Conservation (phyloP, 2,888 invertebrate species). For the Drosophila monieri region DNA sequence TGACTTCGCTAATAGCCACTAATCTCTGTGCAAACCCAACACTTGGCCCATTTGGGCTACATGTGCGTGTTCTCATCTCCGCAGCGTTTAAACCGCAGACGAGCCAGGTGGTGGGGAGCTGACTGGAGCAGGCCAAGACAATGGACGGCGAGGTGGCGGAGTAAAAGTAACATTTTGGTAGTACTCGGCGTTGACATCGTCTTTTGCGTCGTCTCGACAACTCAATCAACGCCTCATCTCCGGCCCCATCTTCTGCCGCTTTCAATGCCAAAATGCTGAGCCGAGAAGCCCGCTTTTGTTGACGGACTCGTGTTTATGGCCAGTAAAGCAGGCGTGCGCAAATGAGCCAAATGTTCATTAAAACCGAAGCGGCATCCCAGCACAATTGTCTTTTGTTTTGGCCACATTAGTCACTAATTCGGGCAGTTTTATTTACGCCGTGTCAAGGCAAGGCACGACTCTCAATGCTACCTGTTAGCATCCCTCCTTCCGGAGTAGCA, state of each 20-base stretch:
- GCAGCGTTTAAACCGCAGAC: slow-evolving; percentile 56
- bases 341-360: slow-evolving; percentile 48
- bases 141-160: slow-evolving; percentile 3
- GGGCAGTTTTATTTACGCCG: slow-evolving; percentile 39
- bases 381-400: slow-evolving; percentile 51
- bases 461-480: slow-evolving; percentile 14
- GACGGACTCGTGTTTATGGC: slow-evolving; percentile 53
- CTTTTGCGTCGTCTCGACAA: slow-evolving; percentile 64
- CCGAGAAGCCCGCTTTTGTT: slow-evolving; percentile 44
- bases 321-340: slow-evolving; percentile 43
- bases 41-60: slow-evolving; percentile 23
- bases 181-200: slow-evolving; percentile 20
- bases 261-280: slow-evolving; percentile 48
- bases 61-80: slow-evolving; percentile 34
- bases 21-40: slow-evolving; percentile 63
- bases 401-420: slow-evolving; percentile 50
- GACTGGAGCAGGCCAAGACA: slow-evolving; percentile 12
- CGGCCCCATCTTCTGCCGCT: slow-evolving; percentile 21
- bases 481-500: slow-evolving; percentile 31
- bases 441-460: slow-evolving; percentile 45
- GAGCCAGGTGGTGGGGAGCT: slow-evolving; percentile 21
- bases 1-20: slow-evolving; percentile 58
- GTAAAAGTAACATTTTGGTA: slow-evolving; percentile 36
- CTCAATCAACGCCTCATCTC: slow-evolving; percentile 66
- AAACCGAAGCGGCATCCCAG: slow-evolving; percentile 27